These are phyloP conservation scores for Leguminivora glycinivorella DNA, from an alignment of 1,140 invertebrate species.

Conservation along the genomic window DNA sequence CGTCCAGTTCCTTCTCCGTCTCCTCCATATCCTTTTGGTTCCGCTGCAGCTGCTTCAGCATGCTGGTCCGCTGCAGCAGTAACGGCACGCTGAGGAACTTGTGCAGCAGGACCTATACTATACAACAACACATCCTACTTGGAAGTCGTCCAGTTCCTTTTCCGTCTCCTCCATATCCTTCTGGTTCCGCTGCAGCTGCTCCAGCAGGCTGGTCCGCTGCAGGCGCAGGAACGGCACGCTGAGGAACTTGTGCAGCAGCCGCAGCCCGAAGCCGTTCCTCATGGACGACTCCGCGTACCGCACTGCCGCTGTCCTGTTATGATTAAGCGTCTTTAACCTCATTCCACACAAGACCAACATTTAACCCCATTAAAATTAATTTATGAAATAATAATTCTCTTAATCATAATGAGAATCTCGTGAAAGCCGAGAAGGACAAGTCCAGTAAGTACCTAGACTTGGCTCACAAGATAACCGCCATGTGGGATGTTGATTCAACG, in stretches of 20 bases:
- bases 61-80: too few species aligned
- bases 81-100: neutral
- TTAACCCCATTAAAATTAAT: too few species aligned
- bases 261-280: slow-evolving; percentile 97
- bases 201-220: slow-evolving; percentile 92
- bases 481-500: too few species aligned
- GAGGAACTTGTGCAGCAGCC: slow-evolving; percentile 97
- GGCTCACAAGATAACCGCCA: too few species aligned
- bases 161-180: slow-evolving; percentile 90
- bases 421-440: too few species aligned
- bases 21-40: slow-evolving; percentile 91
- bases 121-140: slow-evolving; percentile 50
- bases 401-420: too few species aligned
- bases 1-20: slow-evolving; percentile 91
- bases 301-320: slow-evolving; percentile 82
- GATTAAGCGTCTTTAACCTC: slow-evolving; percentile 4
- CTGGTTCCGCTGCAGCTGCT: slow-evolving; percentile 93
- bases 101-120: slow-evolving; percentile 31
- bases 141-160: slow-evolving; percentile 89
- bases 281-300: slow-evolving; percentile 96
- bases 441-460: too few species aligned
- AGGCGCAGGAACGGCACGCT: slow-evolving; percentile 96
- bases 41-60: too few species aligned
- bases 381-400: too few species aligned
- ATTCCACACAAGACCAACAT: too few species aligned